Base-by-base conservation (phyloP, 2,797 vertebrate species). In the Eospalax fontanierii region DNA sequence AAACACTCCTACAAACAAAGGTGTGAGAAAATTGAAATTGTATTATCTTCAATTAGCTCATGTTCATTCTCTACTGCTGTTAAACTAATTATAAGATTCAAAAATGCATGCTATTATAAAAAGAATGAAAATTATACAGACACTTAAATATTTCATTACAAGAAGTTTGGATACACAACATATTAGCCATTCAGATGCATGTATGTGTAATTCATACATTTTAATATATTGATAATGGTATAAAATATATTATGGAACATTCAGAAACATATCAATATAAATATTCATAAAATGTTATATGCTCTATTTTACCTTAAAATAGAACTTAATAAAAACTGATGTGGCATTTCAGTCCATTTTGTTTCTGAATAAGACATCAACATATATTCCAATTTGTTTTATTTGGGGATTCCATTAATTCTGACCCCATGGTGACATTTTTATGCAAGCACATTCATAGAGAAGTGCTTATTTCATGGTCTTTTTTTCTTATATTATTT, bases 21-120 rank as follows among this genome's bases (percentile, higher is more conserved):
- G 21, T 11, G 21, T 40, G 19, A 43, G 38, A 21, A 40, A 3
- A 76, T 87, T 95, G 93, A 78, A 92, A 0, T 68, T 92, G 2
- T 83, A 90, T 15, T 22, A 0, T 96, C 75, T 81, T 96, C 38
- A 89, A 95, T 84, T 96, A 96, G 28, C 68, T 68, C 73, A 92
- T 21, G 33, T 94, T 97, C 22, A 90, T 94, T 94, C 33, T 92
- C 26, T 89, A 0, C 88, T 96, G 16, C 74, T 81, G 28, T 87
- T 95, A 89, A 96, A 30, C 8, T 95, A 95, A 92, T 95, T 61
- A 73, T 93, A 46, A 78, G 65, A 78, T 0, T 2, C 1, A 24
- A 81, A 92, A 86, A 28, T 81, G 63, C 46, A 91, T 66, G 65
- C 21, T 89, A 96, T 94, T 54, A 54, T 54, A 7, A 9, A 54